Evolutionary conservation across 2,888 invertebrate genomes (phyloP).

Genomic region (Tinea semifulvella): DNA sequence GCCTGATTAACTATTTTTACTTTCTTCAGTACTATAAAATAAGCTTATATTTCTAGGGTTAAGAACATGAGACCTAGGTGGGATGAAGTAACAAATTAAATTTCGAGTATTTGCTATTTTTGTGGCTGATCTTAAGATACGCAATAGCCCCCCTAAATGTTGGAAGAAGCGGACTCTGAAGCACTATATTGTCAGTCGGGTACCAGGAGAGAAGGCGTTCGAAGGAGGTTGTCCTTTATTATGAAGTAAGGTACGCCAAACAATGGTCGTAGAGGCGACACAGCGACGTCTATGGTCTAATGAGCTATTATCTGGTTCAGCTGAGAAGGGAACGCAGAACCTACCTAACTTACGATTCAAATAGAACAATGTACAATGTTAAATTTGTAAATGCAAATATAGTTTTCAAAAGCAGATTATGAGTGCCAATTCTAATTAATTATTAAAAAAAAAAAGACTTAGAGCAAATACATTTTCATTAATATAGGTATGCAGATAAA

Average conservation of each 20-base stretch:
- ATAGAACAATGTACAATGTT: constrained; percentile 13
- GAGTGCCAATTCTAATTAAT: too few species aligned
- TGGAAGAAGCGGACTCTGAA: constrained; percentile 3
- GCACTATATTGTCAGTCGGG: constrained; percentile 13
- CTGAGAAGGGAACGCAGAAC: constrained; percentile 30
- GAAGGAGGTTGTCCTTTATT: constrained; percentile 44
- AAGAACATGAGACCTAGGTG: too few species aligned
- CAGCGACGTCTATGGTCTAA: constrained; percentile 47
- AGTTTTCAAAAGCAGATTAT: constrained; percentile 5
- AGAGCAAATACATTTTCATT: too few species aligned
- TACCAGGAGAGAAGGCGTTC: constrained; percentile 26
- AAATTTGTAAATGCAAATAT: constrained; percentile 14
- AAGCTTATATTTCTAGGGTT: too few species aligned
- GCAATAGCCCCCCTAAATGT: constrained; percentile 14
- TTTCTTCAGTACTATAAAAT: too few species aligned
- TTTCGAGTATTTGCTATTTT: too few species aligned
- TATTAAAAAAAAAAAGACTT: too few species aligned
- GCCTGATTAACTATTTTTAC: too few species aligned
- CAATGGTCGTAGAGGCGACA: constrained; percentile 42
- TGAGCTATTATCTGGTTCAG: constrained; percentile 51
- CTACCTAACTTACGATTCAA: constrained; percentile 16
- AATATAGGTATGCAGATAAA: too few species aligned
- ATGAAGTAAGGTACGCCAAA: constrained; percentile 46
- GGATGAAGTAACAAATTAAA: too few species aligned
- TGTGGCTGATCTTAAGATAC: too few species aligned